Percentiles rank a stretch among this genome's conserved stretches.
Evolutionary conservation across 2,797 vertebrate species (phyloP).

Genomic region (Melanotaenia boesemani): DNA sequence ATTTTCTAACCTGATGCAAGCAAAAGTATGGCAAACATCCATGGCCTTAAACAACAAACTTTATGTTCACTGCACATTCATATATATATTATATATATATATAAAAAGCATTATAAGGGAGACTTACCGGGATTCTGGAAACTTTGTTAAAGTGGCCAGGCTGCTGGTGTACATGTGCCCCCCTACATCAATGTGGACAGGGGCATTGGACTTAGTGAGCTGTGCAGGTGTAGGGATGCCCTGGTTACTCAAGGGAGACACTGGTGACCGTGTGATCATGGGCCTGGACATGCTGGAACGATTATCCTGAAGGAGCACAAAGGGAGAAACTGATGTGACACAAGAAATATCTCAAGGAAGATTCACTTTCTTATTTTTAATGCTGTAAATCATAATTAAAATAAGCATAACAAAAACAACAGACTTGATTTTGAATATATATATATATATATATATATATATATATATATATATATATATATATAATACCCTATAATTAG

Average conservation of each 20-base stretch:
- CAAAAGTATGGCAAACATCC: neutral
- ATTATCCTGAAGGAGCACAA: constrained; percentile 87
- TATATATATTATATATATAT: too few species aligned
- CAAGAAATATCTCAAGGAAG: neutral
- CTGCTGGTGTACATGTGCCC: constrained; percentile 99
- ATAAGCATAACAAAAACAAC: neutral
- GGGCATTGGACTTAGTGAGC: constrained; percentile 98
- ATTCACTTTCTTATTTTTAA: neutral
- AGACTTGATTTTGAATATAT: neutral
- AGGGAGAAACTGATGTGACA: constrained; percentile 11
- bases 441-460: too few species aligned
- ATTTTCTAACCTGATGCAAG: neutral
- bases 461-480: too few species aligned
- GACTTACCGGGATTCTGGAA: constrained; percentile 95
- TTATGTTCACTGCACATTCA: neutral
- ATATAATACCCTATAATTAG: neutral
- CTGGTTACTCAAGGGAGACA: constrained; percentile 97
- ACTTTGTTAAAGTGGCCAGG: constrained; percentile 97
- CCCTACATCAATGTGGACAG: constrained; percentile 98
- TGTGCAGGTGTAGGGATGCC: constrained; percentile 97
- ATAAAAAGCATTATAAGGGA: neutral
- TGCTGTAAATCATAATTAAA: constrained; percentile 6
- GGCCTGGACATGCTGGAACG: constrained; percentile 99
- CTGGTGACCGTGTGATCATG: constrained; percentile 97
- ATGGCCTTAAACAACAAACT: neutral